These are phyloP conservation scores for Elegia similella DNA, from an alignment of 2,888 invertebrate species.

Conservation along the genomic window DNA sequence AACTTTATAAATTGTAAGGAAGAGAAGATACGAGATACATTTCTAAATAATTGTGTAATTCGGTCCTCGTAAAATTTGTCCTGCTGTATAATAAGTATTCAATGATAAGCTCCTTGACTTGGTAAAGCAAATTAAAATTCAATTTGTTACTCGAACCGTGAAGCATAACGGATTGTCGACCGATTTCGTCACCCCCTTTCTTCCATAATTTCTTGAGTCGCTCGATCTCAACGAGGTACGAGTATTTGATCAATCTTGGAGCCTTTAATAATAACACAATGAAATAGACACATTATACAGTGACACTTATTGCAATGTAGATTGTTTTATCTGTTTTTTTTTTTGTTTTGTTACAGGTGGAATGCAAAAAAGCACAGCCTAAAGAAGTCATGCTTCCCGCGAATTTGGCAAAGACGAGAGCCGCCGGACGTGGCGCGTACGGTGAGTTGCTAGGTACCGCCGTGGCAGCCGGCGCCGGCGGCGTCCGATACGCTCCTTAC, in stretches of 20 bases:
- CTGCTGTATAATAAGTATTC: constrained; percentile 69
- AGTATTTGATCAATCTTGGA: constrained; percentile 54
- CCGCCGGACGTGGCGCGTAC: constrained; percentile 97
- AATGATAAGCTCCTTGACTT: constrained; percentile 75
- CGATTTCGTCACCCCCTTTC: constrained; percentile 71
- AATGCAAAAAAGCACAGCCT: constrained; percentile 99
- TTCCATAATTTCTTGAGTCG: constrained; percentile 69
- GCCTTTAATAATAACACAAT: constrained; percentile 48
- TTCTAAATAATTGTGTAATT: constrained; percentile 50
- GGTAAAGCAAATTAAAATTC: constrained; percentile 78
- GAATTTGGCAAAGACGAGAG: constrained; percentile 96
- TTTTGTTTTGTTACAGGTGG: constrained; percentile 88
- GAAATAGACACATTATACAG: constrained; percentile 19
- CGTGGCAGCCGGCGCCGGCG: constrained; percentile 79
- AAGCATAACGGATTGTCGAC: constrained; percentile 75
- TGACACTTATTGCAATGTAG: constrained; percentile 18
- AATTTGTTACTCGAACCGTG: constrained; percentile 75
- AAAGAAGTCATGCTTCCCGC: constrained; percentile 99
- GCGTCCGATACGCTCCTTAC: constrained; percentile 84
- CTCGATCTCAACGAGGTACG: constrained; percentile 55
- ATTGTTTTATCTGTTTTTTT: constrained; percentile 29
- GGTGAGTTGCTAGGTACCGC: constrained; percentile 97
- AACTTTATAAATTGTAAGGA: constrained; percentile 37
- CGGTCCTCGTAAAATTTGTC: constrained; percentile 58
- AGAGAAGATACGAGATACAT: constrained; percentile 39